phyloP scores from a whole-genome alignment of 53 echinoderm and acorn worm genomes.

The Holothuria leucospilota region DNA sequence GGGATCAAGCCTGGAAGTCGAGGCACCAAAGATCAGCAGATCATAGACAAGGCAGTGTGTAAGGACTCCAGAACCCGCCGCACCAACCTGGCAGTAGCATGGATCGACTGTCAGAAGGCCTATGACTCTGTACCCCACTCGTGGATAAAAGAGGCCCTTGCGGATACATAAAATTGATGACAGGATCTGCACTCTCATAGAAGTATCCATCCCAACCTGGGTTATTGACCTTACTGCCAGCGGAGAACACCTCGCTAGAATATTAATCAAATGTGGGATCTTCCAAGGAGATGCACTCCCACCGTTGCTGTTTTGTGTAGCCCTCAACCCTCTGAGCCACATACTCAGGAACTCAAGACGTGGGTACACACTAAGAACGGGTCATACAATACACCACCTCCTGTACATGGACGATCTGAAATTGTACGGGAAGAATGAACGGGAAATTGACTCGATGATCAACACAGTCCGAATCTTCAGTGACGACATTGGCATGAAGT shows the following conservation, averaged over 20 bases:
- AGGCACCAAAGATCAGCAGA: too few species aligned
- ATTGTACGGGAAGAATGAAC: neutral
- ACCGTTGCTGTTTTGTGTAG: neutral
- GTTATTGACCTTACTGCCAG: neutral
- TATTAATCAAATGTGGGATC: neutral
- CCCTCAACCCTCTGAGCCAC: neutral
- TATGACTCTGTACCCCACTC: too few species aligned
- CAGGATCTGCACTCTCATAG: neutral
- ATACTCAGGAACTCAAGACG: neutral
- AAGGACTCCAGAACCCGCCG: too few species aligned
- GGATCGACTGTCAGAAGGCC: too few species aligned
- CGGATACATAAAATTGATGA: too few species aligned
- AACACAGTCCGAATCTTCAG: slow-evolving; percentile 20
- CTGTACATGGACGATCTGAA: neutral
- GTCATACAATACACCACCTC: neutral
- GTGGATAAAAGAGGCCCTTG: too few species aligned
- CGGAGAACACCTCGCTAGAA: neutral
- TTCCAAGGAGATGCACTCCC: neutral
- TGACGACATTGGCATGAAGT: slow-evolving; percentile 52
- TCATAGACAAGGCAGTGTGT: too few species aligned
- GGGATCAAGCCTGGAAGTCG: too few species aligned
- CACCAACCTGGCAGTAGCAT: too few species aligned
- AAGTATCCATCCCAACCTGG: neutral
- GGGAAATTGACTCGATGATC: neutral
- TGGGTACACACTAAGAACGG: neutral